Base-by-base conservation (phyloP, 2,888 invertebrate genomes). In the Lagria hirta region DNA sequence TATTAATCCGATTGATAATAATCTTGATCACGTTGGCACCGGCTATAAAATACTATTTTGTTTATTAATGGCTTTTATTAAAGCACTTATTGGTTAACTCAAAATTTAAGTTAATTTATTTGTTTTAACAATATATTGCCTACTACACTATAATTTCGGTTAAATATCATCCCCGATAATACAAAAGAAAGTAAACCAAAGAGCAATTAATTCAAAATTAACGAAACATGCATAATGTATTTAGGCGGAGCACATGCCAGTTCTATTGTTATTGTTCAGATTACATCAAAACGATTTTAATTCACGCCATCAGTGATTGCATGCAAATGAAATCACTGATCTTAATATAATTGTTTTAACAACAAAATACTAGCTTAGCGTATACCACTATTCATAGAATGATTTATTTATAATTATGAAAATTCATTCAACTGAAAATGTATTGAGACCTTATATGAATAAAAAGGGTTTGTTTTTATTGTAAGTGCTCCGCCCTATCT, bases 171-270 rank as follows among this genome's bases (percentile, higher is more conserved):
- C n/a, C n/a, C n/a, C n/a, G n/a, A n/a, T n/a, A n/a, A n/a, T n/a
- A n/a, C n/a, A n/a, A n/a, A n/a, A n/a, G n/a, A n/a, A n/a, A n/a
- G n/a, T n/a, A n/a, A n/a, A n/a, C n/a, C n/a, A n/a, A n/a, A 23
- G 37, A 43, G 34, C 44, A 38, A 38, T 44, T 44, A 46, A 56
- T 56, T 56, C 51, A 35, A 17, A 43, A 22, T 24, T 49, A 43
- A n/a, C 33, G 52, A 55, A 48, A 47, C 47, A 50, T 48, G 42
- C 52, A 52, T 55, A 52, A 57, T 52, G 38, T 30, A 34, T 36
- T 52, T 36, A 45, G 54, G 55, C 50, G 55, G 52, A 48, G 55
- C 55, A 52, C 55, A 57, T 52, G 57, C 49, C 54, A 54, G 17
- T 18, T 36, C 49, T 42, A 53, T 57, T 52, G 51, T 55, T 41